Evolutionary conservation across 2,888 invertebrate species (phyloP), one percentile per base, ranked within the genome.

Genomic region (Charanyca ferruginea): DNA sequence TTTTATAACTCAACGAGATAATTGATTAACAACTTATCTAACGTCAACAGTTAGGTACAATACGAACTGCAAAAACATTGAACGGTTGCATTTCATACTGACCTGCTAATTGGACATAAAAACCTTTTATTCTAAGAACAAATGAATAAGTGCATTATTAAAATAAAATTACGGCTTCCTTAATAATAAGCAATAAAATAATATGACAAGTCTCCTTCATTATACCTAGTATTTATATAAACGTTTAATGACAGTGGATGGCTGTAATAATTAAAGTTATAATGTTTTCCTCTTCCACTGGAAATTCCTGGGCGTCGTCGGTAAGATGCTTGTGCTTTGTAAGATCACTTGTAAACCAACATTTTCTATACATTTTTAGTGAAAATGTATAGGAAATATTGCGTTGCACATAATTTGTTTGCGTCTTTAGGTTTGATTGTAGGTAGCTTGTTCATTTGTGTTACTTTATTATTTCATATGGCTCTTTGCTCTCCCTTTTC

Each of bases 241-340:
- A 57, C 23, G 59, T 71, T n/a, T 77, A 65, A 65, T 74, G 11
- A 23, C 35, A 28, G 11, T 49, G 44, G 18, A 57, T 53, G 22
- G 28, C 23, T 23, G 53, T 47, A 66, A 62, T 77, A 62, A 74
- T 75, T 62, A 64, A 78, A 60, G 16, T 66, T 51, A 54, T 45
- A 9, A 44, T 65, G 41, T 81, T 92, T 90, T 90, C 88, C 87
- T 86, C 86, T 89, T 85, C 72, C 79, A 78, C 77, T 70, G 72
- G 71, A 71, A 70, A 71, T 80, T 79, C 71, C 73, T 76, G 84
- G 88, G 80, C 85, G 80, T 83, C 85, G 80, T 83, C 81, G 93
- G 93, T 93, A 91, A 94, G 94, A 89, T 91, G 92, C 90, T 85
- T 87, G 85, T 93, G 90, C 85, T 90, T 89, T 81, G 91, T 91